Evolutionary conservation across 2,888 invertebrate species (phyloP), one percentile per base, ranked within the genome.

Genomic region (Drosophila limbata): DNA sequence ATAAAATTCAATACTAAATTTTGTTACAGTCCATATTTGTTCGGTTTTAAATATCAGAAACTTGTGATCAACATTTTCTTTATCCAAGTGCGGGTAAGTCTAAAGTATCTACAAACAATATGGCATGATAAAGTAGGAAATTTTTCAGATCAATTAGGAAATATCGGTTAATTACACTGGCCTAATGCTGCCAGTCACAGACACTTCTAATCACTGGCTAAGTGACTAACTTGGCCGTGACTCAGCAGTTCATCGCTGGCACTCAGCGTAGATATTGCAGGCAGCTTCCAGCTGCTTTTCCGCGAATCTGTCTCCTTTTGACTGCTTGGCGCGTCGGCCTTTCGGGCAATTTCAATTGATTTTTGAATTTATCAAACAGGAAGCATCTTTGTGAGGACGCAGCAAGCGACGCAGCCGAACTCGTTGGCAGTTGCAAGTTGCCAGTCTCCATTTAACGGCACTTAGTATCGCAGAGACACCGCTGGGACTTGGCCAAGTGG

Each of bases 281-380:
- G 68, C 73, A 81, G 82, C 85, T 84, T 82, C 85, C 82, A 87
- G 82, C 82, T 84, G 82, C 69, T 87, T 87, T 81, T 84, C 88
- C 65, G 73, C 79, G 88, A 83, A 83, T 81, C 88, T 79, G 75
- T 66, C 75, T 57, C 53, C 62, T 70, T 70, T 70, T 70, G 75
- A 63, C 70, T 70, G 71, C 70, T 61, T 70, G 73, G 67, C 65
- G 82, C 77, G 79, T 81, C 84, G 85, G 88, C 71, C 85, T 87
- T 82, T 87, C 77, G 82, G 77, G 62, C 79, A 84, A 73, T 79
- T 84, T 77, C 88, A 87, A 87, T 83, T 83, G 82, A 83, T 83
- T 83, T 87, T 87, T 63, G 68, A 84, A 81, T 87, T 84, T 87
- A 83, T 83, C 85, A 87, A 87, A 83, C 88, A 83, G 88, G 82